Percentiles rank a stretch among this genome's conserved stretches.
Evolutionary conservation across 2,797 vertebrate species (phyloP).

Genomic region (Prunella strophiata): DNA sequence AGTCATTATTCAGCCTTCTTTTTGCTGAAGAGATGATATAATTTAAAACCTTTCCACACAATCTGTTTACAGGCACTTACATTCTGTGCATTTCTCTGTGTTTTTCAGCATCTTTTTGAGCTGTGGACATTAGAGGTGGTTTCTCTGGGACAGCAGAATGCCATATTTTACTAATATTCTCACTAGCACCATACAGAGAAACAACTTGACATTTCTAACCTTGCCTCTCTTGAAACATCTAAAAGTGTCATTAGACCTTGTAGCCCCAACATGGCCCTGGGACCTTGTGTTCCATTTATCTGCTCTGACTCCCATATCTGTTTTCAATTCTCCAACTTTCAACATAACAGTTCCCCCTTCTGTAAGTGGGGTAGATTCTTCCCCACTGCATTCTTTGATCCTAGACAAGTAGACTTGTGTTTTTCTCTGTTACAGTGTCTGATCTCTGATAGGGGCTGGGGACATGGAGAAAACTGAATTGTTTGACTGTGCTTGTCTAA

Average conservation of each 20-base stretch:
- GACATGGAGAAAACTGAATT: background rate
- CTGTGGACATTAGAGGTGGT: background rate
- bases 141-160: background rate
- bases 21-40: background rate
- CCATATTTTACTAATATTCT: background rate
- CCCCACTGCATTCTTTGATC: background rate
- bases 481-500: background rate
- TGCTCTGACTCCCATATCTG: background rate
- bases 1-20: background rate
- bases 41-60: background rate
- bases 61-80: background rate
- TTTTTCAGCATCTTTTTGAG: background rate
- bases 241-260: background rate
- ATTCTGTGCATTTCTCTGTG: background rate
- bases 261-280: background rate
- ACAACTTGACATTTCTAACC: background rate
- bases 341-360: background rate
- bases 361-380: background rate
- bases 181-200: background rate
- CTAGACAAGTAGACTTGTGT: background rate
- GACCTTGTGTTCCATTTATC: background rate
- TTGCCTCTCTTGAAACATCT: background rate
- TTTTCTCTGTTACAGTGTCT: background rate
- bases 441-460: background rate
- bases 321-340: background rate